Percentiles rank a stretch among this genome's conserved stretches.
These are phyloP conservation scores for Lepidotrigona ventralis DNA, from an alignment of 1,140 invertebrate species.

Conservation along the genomic window DNA sequence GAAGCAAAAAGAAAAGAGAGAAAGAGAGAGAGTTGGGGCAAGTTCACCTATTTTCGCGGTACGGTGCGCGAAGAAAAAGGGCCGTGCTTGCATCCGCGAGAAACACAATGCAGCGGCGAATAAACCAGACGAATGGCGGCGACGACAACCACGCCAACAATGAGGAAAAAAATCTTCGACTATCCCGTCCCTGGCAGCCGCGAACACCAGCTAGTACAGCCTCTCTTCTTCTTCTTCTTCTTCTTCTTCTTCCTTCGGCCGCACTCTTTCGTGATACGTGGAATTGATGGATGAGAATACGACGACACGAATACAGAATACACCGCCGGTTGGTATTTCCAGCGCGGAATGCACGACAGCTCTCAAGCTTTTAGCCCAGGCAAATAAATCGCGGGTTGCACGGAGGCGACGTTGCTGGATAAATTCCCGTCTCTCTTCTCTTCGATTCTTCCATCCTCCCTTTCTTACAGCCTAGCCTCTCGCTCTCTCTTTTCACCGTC, in stretches of 20 bases:
- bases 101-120: constrained; percentile 37
- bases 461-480: no score
- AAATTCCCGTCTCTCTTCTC: constrained; percentile 50
- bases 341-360: constrained; percentile 56
- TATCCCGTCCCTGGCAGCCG: neutral
- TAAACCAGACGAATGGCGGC: constrained; percentile 49
- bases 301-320: constrained; percentile 58
- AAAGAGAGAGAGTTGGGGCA: neutral
- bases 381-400: constrained; percentile 64
- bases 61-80: constrained; percentile 23
- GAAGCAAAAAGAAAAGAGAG: neutral
- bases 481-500: constrained; percentile 1
- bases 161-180: constrained; percentile 44
- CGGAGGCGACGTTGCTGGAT: constrained; percentile 53
- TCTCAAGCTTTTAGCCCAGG: constrained; percentile 65
- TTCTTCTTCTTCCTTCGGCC: neutral
- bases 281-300: constrained; percentile 65
- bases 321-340: constrained; percentile 52
- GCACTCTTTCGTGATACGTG: constrained; percentile 46
- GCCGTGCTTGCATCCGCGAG: constrained; percentile 37
- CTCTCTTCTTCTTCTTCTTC: neutral
- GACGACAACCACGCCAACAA: constrained; percentile 36
- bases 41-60: constrained; percentile 49
- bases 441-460: constrained; percentile 19
- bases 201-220: neutral